Evolutionary conservation across 2,888 invertebrate genomes (phyloP), one percentile per base, ranked within the genome.

Genomic region (Cosmia trapezina): DNA sequence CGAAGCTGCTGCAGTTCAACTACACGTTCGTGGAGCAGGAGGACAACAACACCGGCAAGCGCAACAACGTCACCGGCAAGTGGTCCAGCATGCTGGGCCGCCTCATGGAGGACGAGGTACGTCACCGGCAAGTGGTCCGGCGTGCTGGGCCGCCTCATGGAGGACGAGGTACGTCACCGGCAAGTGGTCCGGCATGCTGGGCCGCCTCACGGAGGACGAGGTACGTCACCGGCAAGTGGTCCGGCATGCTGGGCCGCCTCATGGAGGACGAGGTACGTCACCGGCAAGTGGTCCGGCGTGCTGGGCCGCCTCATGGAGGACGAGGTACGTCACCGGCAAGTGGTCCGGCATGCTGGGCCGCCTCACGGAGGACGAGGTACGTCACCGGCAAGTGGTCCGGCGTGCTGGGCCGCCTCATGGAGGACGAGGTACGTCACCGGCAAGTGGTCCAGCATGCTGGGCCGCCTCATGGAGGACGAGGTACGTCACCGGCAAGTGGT

Each of bases 11-110:
- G 45, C 97, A 97, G 9, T 99, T 99, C 94, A 98, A 98, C 91
- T 99, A 98, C 92, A 97, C 97, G 6, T 98, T 99, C 87, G 96
- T 97, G 70, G 96, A 98, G 80, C 98, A 98, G 86, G 96, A 96
- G 56, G 97, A 98, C 91, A 96, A 97, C 60, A 94, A 94, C 67
- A 98, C 98, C 92, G 99, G 98, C 8, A 94, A 95, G 6, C 94
- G 95, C 41, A 93, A 97, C 94, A 93, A 93, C 84, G 93, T 83
- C 67, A 97, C 97, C 0, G 94, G 94, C 41, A 91, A 96, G 88
- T 98, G 98, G 97, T 96, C 96, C 83, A 98, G 98, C 85, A 98
- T 98, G 97, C 96, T 98, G 72, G 93, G 97, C 57, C 97, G 97
- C 89, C 96, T 98, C 77, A 96, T 97, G 72, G 96, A 97, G 62